Conservation (phyloP, 2,113 vertebrate species). For the Benitochromis conjunctus region DNA sequence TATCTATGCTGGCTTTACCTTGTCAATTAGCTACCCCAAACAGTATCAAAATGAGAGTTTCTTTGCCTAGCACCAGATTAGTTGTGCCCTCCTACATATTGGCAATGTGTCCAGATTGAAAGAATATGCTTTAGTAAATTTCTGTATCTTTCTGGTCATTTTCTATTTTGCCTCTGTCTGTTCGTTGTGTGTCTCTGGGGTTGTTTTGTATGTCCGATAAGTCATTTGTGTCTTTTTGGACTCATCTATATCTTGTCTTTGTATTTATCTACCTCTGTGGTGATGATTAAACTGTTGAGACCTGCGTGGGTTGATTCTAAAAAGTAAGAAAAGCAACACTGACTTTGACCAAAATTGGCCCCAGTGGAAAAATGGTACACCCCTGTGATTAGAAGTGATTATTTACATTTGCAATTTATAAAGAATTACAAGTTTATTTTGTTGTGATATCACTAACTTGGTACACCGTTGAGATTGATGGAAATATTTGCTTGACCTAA, state of each 20-base stretch:
- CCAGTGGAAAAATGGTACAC: not conserved
- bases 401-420: not conserved
- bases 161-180: not conserved
- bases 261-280: not conserved
- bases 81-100: not conserved
- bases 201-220: not conserved
- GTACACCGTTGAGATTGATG: not conserved
- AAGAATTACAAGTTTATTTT: not conserved
- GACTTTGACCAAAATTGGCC: no score
- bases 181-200: not conserved
- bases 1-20: conserved; percentile 34
- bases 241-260: not conserved
- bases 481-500: not conserved
- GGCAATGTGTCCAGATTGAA: not conserved
- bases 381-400: not conserved
- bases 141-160: not conserved
- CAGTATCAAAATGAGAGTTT: conserved; percentile 2
- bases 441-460: not conserved
- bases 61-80: not conserved
- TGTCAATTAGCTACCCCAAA: conserved; percentile 3
- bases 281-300: not conserved
- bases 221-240: not conserved
- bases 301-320: not conserved
- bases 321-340: not conserved
- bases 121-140: not conserved